phyloP scores from a whole-genome alignment of 2,797 vertebrate genomes.

The Ciconia nigra region DNA sequence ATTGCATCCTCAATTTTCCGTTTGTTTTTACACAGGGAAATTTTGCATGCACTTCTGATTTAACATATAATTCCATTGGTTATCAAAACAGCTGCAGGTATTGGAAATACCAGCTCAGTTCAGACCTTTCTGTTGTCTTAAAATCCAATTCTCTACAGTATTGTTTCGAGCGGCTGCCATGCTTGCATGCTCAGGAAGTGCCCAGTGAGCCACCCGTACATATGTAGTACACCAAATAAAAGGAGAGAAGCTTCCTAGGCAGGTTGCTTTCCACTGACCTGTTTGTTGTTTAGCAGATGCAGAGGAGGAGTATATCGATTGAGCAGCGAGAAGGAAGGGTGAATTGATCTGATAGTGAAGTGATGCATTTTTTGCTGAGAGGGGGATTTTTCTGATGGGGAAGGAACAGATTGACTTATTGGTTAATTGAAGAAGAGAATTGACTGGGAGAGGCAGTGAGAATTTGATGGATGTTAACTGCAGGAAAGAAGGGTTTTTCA shows the following conservation, averaged over 20 bases:
- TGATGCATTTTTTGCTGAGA: slow-evolving; percentile 36
- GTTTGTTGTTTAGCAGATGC: background rate
- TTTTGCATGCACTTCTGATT: background rate
- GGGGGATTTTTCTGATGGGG: background rate
- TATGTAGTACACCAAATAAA: background rate
- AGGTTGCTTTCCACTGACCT: background rate
- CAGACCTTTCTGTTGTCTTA: background rate
- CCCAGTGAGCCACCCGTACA: fast-evolving
- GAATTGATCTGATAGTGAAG: slow-evolving; percentile 45
- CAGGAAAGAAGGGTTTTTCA: background rate
- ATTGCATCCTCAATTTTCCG: background rate
- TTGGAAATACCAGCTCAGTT: background rate
- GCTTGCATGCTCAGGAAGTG: background rate
- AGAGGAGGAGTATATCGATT: background rate
- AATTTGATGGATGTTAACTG: background rate
- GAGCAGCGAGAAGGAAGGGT: background rate
- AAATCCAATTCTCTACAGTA: background rate
- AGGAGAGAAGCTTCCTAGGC: background rate
- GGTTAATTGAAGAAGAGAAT: slow-evolving; percentile 36
- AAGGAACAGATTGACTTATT: slow-evolving; percentile 40
- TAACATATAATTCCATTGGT: background rate
- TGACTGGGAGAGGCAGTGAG: background rate
- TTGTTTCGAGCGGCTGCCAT: fast-evolving
- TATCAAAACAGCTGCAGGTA: background rate
- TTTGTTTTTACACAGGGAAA: background rate